Evolutionary conservation across 2,113 vertebrate genomes (phyloP).

Genomic region (Dromas ardeola): DNA sequence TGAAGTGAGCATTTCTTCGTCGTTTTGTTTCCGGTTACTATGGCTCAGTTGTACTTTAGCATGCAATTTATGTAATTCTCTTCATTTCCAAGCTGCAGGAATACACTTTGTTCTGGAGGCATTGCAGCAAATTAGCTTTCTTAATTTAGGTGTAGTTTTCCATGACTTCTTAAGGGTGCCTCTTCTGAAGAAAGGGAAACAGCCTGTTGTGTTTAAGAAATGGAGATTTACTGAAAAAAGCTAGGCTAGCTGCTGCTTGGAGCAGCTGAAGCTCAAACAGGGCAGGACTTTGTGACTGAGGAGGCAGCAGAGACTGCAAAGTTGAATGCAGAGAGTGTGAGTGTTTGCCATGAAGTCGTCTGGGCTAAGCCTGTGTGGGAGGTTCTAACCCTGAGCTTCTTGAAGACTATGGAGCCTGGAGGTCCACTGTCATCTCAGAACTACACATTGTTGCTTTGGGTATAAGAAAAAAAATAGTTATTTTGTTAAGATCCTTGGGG

Average conservation of each 20-base stretch:
- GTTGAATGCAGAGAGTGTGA: not conserved
- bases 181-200: not conserved
- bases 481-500: not conserved
- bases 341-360: not conserved
- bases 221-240: not conserved
- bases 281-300: not conserved
- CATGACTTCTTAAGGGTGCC: not conserved
- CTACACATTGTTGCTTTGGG: fast-evolving
- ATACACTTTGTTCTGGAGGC: not conserved
- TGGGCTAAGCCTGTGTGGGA: not conserved
- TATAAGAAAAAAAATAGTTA: not conserved
- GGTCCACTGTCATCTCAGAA: not conserved
- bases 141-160: not conserved
- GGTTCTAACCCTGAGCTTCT: not conserved
- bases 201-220: not conserved
- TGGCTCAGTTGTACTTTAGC: not conserved
- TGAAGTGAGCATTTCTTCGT: not conserved
- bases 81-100: not conserved
- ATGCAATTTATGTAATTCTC: not conserved
- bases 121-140: not conserved
- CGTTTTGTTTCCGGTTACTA: not conserved
- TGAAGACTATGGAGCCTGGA: not conserved
- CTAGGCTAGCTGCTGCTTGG: not conserved
- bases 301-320: not conserved
- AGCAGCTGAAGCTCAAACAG: not conserved